Evolutionary conservation across 2,797 vertebrate genomes (phyloP).

Genomic region (Prionace glauca): DNA sequence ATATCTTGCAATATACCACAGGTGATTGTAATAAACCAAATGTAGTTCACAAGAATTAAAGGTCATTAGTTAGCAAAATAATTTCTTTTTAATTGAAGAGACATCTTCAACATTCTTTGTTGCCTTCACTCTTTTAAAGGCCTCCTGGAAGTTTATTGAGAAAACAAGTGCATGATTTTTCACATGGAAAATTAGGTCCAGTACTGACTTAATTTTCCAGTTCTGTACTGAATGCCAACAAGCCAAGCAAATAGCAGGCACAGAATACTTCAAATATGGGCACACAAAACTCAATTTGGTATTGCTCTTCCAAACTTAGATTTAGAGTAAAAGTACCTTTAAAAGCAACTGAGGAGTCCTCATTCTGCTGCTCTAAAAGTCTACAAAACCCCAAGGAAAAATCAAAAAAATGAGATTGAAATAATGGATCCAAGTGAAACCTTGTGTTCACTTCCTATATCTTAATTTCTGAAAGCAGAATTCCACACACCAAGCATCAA

Average conservation of each 20-base stretch:
- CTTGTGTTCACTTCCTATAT: neutral
- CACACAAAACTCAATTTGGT: neutral
- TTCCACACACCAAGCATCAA: neutral
- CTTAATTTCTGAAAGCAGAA: neutral
- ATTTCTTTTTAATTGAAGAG: neutral
- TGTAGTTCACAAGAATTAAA: neutral
- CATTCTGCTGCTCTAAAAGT: too few species aligned
- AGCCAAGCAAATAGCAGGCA: neutral
- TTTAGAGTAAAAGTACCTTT: neutral
- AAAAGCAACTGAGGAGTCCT: neutral
- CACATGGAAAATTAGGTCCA: neutral
- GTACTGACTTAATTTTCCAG: neutral
- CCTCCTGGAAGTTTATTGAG: neutral
- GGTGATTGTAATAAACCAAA: neutral
- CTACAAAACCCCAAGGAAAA: too few species aligned
- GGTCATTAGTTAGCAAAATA: neutral
- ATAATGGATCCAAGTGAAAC: neutral
- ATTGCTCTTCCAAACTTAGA: neutral
- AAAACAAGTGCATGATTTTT: neutral
- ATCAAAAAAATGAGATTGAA: neutral
- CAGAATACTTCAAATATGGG: neutral
- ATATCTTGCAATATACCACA: too few species aligned
- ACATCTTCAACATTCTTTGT: neutral
- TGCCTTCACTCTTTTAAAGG: neutral
- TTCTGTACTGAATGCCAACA: neutral